Conservation (phyloP, 2,797 vertebrate genomes). For the Ispidina lecontei region DNA sequence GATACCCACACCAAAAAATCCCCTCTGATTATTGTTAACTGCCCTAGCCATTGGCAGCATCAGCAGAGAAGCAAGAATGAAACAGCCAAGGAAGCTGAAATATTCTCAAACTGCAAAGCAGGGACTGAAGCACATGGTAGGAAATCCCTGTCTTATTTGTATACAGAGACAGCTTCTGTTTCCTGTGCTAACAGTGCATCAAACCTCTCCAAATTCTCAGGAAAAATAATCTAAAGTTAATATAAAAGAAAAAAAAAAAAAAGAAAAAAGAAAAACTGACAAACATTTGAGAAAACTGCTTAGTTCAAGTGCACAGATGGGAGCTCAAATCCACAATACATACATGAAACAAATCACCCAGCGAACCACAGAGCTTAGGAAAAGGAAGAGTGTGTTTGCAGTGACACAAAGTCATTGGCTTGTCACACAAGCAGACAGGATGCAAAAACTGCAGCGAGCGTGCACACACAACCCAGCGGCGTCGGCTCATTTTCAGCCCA, state of each 20-base stretch:
- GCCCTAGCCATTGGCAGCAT: not conserved
- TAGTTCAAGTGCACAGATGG: conserved; percentile 37
- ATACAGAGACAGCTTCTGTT: conserved; percentile 6
- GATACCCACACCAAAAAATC: not conserved
- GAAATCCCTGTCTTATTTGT: conserved; percentile 27
- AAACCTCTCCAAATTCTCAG: not conserved
- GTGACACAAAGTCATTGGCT: conserved; percentile 57
- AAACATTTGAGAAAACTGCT: conserved; percentile 20
- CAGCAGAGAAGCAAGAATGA: not conserved
- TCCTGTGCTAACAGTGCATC: not conserved
- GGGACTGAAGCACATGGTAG: conserved; percentile 23
- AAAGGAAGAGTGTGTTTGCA: not conserved
- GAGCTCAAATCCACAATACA: conserved; percentile 24
- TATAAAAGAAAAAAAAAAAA: not conserved
- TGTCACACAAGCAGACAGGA: conserved; percentile 24
- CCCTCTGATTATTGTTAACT: not conserved
- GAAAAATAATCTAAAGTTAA: conserved; percentile 55
- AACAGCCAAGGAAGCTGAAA: not conserved
- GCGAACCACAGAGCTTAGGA: not conserved
- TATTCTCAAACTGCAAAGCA: conserved; percentile 16
- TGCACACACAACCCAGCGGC: not conserved
- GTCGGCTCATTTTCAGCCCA: conserved; percentile 23
- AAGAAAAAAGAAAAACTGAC: not conserved
- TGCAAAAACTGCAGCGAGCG: conserved; percentile 17
- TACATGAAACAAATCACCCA: conserved; percentile 20